phyloP scores from a whole-genome alignment of 2,888 invertebrate species.

The Xanthia icteritia region DNA sequence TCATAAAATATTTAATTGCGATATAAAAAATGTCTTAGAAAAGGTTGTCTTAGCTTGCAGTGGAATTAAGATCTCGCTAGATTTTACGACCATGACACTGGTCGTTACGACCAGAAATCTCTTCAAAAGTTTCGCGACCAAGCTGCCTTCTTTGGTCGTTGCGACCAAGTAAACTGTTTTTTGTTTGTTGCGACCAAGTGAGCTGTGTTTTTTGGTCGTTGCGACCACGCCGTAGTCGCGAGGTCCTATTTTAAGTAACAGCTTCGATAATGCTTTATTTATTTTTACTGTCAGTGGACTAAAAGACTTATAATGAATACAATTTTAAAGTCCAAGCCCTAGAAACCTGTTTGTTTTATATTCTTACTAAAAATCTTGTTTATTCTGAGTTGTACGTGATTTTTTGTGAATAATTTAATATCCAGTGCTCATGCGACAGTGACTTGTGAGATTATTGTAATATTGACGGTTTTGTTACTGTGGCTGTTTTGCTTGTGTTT shows the following conservation, averaged over 20 bases:
- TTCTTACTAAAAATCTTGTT: conserved; percentile 44
- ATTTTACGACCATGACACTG: conserved; percentile 37
- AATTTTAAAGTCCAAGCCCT: conserved; percentile 41
- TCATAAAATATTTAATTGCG: conserved; percentile 24
- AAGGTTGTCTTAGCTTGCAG: conserved; percentile 35
- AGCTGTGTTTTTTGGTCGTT: conserved; percentile 27
- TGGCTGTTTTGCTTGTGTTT: conserved; percentile 23
- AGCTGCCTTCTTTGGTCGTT: background rate
- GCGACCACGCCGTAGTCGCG: conserved; percentile 25
- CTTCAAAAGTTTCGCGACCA: background rate
- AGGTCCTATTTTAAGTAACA: conserved; percentile 41
- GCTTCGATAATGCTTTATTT: conserved; percentile 51
- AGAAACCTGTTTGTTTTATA: conserved; percentile 23
- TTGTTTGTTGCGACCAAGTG: background rate
- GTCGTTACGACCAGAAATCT: conserved; percentile 27
- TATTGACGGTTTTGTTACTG: conserved; percentile 23
- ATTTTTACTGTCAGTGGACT: conserved; percentile 53
- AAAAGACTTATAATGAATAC: conserved; percentile 40
- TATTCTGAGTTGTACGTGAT: conserved; percentile 22
- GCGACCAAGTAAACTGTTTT: background rate
- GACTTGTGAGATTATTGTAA: conserved; percentile 47
- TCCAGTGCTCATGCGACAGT: conserved; percentile 49
- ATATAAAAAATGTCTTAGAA: conserved; percentile 34
- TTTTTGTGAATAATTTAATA: conserved; percentile 51
- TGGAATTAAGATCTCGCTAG: conserved; percentile 45